A percentile compares a stretch with the other conserved stretches of the same genome.
Evolutionary conservation across 2,113 vertebrate genomes (phyloP).

Genomic region (Lichenostomus cassidix): DNA sequence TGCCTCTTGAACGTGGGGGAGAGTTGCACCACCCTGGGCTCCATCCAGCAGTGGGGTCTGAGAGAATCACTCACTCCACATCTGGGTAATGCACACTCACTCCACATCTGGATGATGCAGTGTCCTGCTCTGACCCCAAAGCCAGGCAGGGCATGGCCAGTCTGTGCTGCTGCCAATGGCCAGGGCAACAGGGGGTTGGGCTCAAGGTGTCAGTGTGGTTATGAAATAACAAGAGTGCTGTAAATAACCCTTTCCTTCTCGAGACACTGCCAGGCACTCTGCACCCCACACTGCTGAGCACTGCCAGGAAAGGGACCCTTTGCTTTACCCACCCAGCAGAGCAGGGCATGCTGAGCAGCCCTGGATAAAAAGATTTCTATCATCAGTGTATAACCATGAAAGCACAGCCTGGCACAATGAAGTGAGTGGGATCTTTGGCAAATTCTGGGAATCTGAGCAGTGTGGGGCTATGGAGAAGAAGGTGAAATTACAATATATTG

Average conservation of each 20-base stretch:
- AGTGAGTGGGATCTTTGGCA: not conserved
- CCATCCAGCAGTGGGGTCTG: not conserved
- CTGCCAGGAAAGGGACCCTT: not conserved
- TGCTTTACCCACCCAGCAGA: not conserved
- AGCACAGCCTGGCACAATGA: not conserved
- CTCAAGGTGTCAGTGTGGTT: fast-evolving
- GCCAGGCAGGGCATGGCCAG: fast-evolving
- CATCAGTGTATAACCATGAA: not conserved
- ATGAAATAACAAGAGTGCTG: not conserved
- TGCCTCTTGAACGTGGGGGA: not conserved
- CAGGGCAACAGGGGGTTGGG: not conserved
- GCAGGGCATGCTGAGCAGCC: not conserved
- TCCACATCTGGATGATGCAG: fast-evolving
- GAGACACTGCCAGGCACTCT: not conserved
- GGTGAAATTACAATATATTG: not conserved
- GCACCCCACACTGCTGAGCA: fast-evolving
- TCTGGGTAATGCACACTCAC: too few species aligned
- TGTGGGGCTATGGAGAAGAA: not conserved
- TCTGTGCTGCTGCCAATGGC: not conserved
- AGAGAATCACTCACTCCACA: not conserved
- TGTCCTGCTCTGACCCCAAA: fast-evolving
- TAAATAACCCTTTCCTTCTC: not conserved
- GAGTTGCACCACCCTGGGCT: not conserved
- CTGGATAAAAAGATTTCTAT: not conserved
- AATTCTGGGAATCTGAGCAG: not conserved